Percentiles rank a stretch among this genome's conserved stretches.
These are phyloP conservation scores for Caenorhabditis becei DNA, from an alignment of 2,888 invertebrate genomes.

Conservation along the genomic window DNA sequence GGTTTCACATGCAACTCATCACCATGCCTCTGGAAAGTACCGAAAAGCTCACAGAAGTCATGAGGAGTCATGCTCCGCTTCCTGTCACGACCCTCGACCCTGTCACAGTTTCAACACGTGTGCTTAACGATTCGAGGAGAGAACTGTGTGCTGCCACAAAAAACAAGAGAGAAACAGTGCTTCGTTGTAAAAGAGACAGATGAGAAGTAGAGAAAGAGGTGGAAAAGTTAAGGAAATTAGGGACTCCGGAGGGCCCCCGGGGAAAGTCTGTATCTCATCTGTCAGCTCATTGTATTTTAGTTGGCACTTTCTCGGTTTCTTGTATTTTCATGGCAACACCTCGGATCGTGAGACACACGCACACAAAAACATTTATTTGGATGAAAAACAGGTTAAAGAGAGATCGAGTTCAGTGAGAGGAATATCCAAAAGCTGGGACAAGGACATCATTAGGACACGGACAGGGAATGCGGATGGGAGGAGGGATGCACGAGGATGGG, in stretches of 20 bases:
- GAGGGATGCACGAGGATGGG: conserved; percentile 19
- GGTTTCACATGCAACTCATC: neutral
- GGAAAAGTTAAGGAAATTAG: conserved; percentile 10
- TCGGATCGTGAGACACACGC: conserved; percentile 33
- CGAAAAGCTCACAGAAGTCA: conserved; percentile 30
- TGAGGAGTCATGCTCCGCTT: neutral
- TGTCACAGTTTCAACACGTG: neutral
- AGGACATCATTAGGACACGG: conserved; percentile 48
- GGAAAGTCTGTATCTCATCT: conserved; percentile 31
- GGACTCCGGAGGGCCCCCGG: conserved; percentile 9
- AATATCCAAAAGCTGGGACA: conserved; percentile 41
- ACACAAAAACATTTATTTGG: conserved; percentile 58
- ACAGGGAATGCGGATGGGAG: conserved; percentile 17
- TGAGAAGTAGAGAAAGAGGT: conserved; percentile 45
- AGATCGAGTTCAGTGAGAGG: conserved; percentile 1
- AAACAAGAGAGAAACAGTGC: conserved; percentile 46
- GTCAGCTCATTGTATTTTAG: conserved; percentile 13
- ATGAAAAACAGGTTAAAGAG: conserved; percentile 10
- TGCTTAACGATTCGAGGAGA: conserved; percentile 46
- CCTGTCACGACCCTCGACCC: neutral
- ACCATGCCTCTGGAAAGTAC: conserved; percentile 7
- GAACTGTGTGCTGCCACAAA: conserved; percentile 46
- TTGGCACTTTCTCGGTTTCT: conserved; percentile 15
- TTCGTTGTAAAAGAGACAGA: conserved; percentile 36
- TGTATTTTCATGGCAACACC: conserved; percentile 30